Conservation (phyloP, 1,140 invertebrate genomes). For the Dufourea novaeangliae region DNA sequence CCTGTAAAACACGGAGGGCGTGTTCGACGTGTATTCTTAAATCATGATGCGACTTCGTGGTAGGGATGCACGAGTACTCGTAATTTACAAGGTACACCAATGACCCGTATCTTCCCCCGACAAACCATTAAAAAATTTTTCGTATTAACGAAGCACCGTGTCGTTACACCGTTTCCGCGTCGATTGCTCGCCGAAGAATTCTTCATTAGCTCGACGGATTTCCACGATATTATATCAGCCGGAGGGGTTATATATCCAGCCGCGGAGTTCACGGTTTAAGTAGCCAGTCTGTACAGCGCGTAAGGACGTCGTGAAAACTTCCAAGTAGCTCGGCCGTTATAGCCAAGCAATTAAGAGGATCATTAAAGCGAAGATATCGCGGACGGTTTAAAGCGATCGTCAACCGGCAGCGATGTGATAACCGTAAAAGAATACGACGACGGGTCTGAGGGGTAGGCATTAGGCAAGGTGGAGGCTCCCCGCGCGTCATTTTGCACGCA, state of each 20-base stretch:
- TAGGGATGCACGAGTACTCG: no score
- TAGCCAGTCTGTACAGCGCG: slow-evolving; percentile 20
- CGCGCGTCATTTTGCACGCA: slow-evolving; percentile 63
- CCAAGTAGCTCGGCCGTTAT: slow-evolving; percentile 18
- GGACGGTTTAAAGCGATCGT: slow-evolving; percentile 58
- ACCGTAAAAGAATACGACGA: slow-evolving; percentile 67
- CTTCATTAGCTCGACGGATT: slow-evolving; percentile 16
- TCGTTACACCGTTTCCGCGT: background rate
- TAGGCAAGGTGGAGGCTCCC: slow-evolving; percentile 54
- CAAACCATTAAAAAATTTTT: no score
- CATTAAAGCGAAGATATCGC: slow-evolving; percentile 62
- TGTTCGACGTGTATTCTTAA: no score
- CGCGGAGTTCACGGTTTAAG: slow-evolving; percentile 23
- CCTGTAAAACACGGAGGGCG: no score
- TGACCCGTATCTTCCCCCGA: no score
- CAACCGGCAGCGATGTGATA: slow-evolving; percentile 61
- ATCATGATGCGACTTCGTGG: no score
- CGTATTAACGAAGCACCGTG: background rate
- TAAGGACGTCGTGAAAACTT: slow-evolving; percentile 34
- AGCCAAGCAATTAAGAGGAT: slow-evolving; percentile 56
- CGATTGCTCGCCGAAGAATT: background rate
- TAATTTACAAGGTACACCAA: no score
- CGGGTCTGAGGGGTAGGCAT: slow-evolving; percentile 31
- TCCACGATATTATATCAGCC: slow-evolving; percentile 18
- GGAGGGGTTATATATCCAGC: slow-evolving; percentile 12